Evolutionary conservation across 2,888 invertebrate species (phyloP).

Genomic region (Archips crataeganus): DNA sequence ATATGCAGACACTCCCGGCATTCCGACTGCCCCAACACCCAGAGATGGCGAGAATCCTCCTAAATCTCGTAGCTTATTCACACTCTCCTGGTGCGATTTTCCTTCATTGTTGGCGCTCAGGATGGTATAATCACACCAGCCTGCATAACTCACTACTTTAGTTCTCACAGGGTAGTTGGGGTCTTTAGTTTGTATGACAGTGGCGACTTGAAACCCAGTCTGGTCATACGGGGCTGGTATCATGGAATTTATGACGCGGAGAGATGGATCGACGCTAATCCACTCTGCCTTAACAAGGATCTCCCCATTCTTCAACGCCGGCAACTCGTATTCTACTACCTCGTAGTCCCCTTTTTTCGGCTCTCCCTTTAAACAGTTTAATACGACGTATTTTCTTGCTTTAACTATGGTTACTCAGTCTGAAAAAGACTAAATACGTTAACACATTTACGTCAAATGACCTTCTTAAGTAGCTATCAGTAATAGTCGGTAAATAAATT

Average conservation of each 20-base stretch:
- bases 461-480: no score
- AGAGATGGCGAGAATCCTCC: conserved; percentile 81
- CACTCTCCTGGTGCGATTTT: conserved; percentile 43
- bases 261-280: conserved; percentile 63
- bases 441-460: no score
- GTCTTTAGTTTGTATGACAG: conserved; percentile 87
- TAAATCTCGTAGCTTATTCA: conserved; percentile 81
- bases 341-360: conserved; percentile 86
- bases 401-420: conserved; percentile 46
- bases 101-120: conserved; percentile 42
- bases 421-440: not conserved
- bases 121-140: conserved; percentile 87
- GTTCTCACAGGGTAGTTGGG: conserved; percentile 86
- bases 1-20: conserved; percentile 90
- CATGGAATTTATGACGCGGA: conserved; percentile 55
- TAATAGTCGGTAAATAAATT: no score
- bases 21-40: conserved; percentile 87
- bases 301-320: conserved; percentile 84
- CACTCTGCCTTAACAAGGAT: conserved; percentile 59
- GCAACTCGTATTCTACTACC: conserved; percentile 86
- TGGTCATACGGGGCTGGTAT: conserved; percentile 58
- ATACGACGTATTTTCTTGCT: conserved; percentile 81
- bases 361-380: conserved; percentile 83
- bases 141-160: conserved; percentile 85
- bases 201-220: conserved; percentile 59